Conservation (phyloP, 1,140 invertebrate genomes). For the Bombus confusus region DNA sequence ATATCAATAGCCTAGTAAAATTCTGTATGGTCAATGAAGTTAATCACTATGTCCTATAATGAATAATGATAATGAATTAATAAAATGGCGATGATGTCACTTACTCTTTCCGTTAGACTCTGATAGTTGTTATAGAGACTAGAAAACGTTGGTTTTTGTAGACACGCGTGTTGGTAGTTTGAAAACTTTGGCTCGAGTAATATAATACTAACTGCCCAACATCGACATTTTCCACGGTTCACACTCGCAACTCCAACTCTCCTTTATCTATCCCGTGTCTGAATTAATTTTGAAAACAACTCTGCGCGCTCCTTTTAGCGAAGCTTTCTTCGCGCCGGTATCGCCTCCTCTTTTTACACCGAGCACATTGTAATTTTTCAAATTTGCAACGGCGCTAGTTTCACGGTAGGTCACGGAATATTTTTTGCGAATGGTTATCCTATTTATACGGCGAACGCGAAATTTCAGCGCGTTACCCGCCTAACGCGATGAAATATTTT, state of each 20-base stretch:
- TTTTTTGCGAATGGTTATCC: slow-evolving; percentile 5
- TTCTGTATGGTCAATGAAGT: not conserved
- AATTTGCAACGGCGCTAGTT: not conserved
- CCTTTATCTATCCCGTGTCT: not conserved
- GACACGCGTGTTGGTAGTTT: too few species aligned
- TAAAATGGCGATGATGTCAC: not conserved
- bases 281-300: not conserved
- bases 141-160: not conserved
- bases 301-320: not conserved
- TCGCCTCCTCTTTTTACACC: not conserved
- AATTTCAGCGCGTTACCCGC: slow-evolving; percentile 1
- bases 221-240: not conserved
- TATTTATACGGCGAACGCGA: too few species aligned
- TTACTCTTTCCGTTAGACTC: too few species aligned
- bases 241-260: not conserved
- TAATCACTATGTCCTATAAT: not conserved
- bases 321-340: not conserved
- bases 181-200: not conserved
- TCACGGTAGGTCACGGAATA: not conserved
- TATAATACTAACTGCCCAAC: not conserved
- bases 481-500: slow-evolving; percentile 31
- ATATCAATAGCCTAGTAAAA: too few species aligned
- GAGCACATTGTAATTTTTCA: not conserved
- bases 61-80: too few species aligned
- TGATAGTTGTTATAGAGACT: not conserved